A percentile compares a stretch with the other conserved stretches of the same genome.
Conservation (phyloP, 1,140 invertebrate species). For the Chionoecetes opilio region DNA sequence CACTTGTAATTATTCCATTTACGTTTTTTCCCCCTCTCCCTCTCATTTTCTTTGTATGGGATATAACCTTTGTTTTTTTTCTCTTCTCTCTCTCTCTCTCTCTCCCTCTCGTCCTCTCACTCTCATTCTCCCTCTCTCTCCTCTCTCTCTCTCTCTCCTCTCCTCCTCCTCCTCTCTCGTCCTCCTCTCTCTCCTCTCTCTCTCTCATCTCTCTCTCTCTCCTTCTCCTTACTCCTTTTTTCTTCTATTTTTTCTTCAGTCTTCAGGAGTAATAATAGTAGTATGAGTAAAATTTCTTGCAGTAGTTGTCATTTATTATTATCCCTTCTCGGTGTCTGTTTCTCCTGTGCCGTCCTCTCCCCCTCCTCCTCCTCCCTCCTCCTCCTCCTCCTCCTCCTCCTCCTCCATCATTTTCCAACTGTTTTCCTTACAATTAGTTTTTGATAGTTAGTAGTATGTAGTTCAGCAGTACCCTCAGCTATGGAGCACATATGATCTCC, state of each 20-base stretch:
- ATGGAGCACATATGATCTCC: no score
- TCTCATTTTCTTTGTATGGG: conserved; percentile 7
- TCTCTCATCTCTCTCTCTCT: no score
- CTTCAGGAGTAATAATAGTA: no score
- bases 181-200: neutral
- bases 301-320: no score
- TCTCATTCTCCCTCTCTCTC: conserved; percentile 16
- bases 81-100: neutral
- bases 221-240: neutral
- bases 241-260: neutral
- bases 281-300: no score
- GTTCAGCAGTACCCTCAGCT: no score
- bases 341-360: no score
- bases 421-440: neutral
- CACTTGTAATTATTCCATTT: neutral
- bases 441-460: no score
- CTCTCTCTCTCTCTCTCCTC: conserved; percentile 9
- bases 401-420: neutral
- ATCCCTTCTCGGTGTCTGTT: no score
- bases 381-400: neutral
- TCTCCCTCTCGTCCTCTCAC: neutral
- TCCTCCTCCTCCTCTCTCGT: neutral
- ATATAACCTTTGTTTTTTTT: neutral
- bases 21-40: neutral
- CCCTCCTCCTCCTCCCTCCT: no score